These are phyloP conservation scores for Addax nasomaculatus DNA, from an alignment of 2,113 vertebrate species.

Conservation along the genomic window DNA sequence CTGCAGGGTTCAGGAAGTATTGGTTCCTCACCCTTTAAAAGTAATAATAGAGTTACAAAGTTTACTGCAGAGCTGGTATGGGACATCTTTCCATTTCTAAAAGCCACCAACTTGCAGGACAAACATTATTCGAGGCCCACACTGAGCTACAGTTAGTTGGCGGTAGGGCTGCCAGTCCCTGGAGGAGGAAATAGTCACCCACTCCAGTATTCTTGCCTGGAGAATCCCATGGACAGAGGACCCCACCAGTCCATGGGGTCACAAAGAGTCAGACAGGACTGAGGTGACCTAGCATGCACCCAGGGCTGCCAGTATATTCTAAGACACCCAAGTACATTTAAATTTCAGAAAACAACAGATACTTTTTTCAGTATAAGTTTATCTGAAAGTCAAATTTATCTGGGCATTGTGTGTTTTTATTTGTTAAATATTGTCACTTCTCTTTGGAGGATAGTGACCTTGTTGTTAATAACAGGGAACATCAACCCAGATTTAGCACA, in stretches of 20 bases:
- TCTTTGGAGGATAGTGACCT: neutral
- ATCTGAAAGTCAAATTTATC: neutral
- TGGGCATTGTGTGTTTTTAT: neutral
- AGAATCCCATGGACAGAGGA: neutral
- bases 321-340: neutral
- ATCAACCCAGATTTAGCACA: neutral
- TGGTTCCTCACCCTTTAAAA: neutral
- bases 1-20: neutral
- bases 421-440: neutral
- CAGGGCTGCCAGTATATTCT: neutral
- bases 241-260: neutral
- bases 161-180: neutral
- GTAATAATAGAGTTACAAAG: neutral
- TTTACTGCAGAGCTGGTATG: neutral
- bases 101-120: neutral
- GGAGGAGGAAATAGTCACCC: neutral
- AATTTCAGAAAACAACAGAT: neutral
- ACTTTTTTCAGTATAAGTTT: neutral
- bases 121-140: neutral
- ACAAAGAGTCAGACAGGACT: neutral
- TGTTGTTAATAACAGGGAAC: neutral
- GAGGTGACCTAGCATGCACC: neutral
- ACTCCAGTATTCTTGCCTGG: neutral
- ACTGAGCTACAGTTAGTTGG: neutral
- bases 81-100: neutral